Percentiles rank a stretch among this genome's conserved stretches.
Evolutionary conservation across 2,113 vertebrate species (phyloP).

Genomic region (Cottus gobio): DNA sequence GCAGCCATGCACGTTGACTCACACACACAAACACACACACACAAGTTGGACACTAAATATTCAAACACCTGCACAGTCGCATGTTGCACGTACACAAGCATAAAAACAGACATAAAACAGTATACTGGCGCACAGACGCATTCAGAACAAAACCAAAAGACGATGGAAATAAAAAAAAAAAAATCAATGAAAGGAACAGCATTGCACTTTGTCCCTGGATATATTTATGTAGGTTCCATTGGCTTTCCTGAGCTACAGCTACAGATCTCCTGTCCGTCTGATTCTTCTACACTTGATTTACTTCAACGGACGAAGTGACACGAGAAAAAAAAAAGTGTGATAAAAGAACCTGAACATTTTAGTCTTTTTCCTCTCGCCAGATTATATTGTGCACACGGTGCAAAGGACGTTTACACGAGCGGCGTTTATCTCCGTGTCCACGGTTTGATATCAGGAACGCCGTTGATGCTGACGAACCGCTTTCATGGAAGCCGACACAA

Average conservation of each 20-base stretch:
- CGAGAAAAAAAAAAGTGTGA: slow-evolving; percentile 8
- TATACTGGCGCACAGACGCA: slow-evolving; percentile 1
- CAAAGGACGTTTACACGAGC: neutral
- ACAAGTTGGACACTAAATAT: slow-evolving; percentile 38
- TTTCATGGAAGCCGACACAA: neutral
- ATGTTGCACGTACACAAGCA: slow-evolving; percentile 30
- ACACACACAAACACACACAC: slow-evolving; percentile 12
- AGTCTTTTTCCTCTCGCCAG: neutral
- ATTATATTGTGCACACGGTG: slow-evolving; percentile 11
- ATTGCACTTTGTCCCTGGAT: slow-evolving; percentile 78
- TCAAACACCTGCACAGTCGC: slow-evolving; percentile 27
- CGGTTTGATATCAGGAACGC: slow-evolving; percentile 18
- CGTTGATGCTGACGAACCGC: neutral
- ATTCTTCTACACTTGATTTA: slow-evolving; percentile 34
- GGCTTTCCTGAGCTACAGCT: slow-evolving; percentile 64
- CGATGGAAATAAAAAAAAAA: neutral
- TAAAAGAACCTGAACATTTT: slow-evolving; percentile 28
- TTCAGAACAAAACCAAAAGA: slow-evolving; percentile 9
- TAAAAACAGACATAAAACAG: slow-evolving; percentile 24
- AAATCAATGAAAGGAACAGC: slow-evolving; percentile 40
- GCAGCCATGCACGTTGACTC: neutral
- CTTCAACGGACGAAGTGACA: slow-evolving; percentile 19
- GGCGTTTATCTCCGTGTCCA: neutral
- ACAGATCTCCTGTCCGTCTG: slow-evolving; percentile 27
- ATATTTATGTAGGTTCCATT: slow-evolving; percentile 35